Conservation (phyloP, 1,140 invertebrate species). For the Bombus affinis region DNA sequence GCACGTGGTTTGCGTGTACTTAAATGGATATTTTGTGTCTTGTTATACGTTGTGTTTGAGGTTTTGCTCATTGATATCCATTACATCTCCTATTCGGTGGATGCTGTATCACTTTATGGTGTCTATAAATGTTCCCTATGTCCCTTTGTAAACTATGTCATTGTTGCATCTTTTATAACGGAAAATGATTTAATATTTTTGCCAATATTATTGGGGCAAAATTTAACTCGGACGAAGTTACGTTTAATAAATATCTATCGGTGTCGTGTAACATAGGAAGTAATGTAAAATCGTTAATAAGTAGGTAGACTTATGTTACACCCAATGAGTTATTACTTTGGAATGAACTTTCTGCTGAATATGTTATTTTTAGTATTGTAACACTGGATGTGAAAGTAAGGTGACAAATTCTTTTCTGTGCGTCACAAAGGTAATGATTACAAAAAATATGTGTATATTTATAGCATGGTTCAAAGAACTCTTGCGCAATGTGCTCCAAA, state of each 20-base stretch:
- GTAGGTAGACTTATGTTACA: not conserved
- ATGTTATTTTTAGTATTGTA: not conserved
- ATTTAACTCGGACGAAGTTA: not conserved
- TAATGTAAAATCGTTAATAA: not conserved
- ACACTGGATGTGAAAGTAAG: too few species aligned
- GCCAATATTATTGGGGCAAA: not conserved
- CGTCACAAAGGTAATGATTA: too few species aligned
- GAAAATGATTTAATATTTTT: not conserved
- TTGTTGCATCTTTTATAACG: too few species aligned
- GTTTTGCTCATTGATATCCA: conserved; percentile 1
- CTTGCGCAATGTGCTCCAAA: too few species aligned
- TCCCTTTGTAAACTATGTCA: not conserved
- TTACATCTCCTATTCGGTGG: not conserved
- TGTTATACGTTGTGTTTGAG: conserved; percentile 10
- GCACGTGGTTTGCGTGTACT: not conserved
- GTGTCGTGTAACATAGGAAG: not conserved
- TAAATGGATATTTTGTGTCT: not conserved
- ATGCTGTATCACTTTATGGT: conserved; percentile 11
- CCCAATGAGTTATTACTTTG: not conserved
- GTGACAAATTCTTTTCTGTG: too few species aligned
- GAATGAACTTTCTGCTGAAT: not conserved
- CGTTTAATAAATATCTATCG: not conserved
- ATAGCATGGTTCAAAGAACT: too few species aligned
- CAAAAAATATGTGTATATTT: too few species aligned
- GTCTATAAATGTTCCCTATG: not conserved